A percentile compares a stretch with the other conserved stretches of the same genome.
Evolutionary conservation across 2,888 invertebrate species (phyloP).

Genomic region (Sphecodes monilicornis): DNA sequence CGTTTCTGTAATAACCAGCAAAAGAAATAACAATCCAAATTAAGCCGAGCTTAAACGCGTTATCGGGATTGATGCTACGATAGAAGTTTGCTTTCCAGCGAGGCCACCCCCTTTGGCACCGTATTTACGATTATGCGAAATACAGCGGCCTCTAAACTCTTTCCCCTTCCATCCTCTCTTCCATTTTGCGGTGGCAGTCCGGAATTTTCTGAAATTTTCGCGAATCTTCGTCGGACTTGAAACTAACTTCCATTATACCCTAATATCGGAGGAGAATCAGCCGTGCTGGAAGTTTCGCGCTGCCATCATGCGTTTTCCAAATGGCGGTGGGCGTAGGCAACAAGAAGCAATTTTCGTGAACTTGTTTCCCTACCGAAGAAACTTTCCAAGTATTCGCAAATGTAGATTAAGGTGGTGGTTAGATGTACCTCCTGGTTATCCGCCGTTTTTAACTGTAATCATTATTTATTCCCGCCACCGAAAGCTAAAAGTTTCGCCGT

Average conservation of each 20-base stretch:
- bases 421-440: neutral
- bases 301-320: neutral
- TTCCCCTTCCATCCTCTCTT: neutral
- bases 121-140: conserved; percentile 32
- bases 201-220: neutral
- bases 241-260: conserved; percentile 3
- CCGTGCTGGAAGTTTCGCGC: neutral
- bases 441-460: neutral
- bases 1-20: conserved; percentile 41
- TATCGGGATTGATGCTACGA: conserved; percentile 52
- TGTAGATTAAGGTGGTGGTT: neutral
- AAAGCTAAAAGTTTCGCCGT: neutral
- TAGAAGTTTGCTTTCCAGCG: conserved; percentile 43
- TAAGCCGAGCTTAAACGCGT: conserved; percentile 53
- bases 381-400: neutral
- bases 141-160: neutral
- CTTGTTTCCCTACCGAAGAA: neutral
- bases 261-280: neutral
- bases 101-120: neutral
- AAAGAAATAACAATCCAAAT: conserved; percentile 59
- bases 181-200: neutral
- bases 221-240: neutral
- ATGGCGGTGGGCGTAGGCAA: neutral
- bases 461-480: neutral
- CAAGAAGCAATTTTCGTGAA: conserved; percentile 1